Percentiles rank a stretch among this genome's conserved stretches.
Conservation (phyloP, 2,797 vertebrate species). For the Crypturellus tataupa region DNA sequence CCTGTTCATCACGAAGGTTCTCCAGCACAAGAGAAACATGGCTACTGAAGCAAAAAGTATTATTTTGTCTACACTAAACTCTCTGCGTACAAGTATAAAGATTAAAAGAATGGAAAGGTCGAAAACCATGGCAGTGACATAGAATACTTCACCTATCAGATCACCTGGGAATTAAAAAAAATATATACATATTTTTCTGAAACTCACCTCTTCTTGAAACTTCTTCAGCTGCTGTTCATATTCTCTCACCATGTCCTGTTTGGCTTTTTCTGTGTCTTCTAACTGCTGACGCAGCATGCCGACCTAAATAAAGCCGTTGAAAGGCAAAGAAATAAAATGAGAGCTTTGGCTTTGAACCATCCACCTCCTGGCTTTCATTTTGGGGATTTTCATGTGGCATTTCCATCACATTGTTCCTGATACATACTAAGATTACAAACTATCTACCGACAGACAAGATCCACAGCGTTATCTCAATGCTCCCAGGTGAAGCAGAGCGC, state of each 20-base stretch:
- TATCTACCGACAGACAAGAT: neutral
- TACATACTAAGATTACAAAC: neutral
- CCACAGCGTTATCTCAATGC: neutral
- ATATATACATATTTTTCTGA: neutral
- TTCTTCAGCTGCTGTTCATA: slow-evolving; percentile 90
- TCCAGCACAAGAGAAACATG: neutral
- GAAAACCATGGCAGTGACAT: neutral
- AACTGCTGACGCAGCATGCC: slow-evolving; percentile 82
- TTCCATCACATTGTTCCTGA: neutral
- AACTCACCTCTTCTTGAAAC: slow-evolving; percentile 83
- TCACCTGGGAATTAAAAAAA: neutral
- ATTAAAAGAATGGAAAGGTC: neutral
- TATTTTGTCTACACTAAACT: neutral
- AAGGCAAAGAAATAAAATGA: neutral
- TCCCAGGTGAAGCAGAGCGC: neutral
- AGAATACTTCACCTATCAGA: neutral
- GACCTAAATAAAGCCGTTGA: slow-evolving; percentile 79
- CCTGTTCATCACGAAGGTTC: neutral
- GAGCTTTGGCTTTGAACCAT: neutral
- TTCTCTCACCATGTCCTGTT: slow-evolving; percentile 84
- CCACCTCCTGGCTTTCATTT: neutral
- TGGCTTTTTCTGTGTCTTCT: slow-evolving; percentile 81
- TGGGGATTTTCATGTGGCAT: neutral
- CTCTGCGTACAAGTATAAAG: neutral
- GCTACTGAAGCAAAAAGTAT: neutral